phyloP scores from a whole-genome alignment of 2,888 invertebrate genomes.

The Drosophila paramelanica region DNA sequence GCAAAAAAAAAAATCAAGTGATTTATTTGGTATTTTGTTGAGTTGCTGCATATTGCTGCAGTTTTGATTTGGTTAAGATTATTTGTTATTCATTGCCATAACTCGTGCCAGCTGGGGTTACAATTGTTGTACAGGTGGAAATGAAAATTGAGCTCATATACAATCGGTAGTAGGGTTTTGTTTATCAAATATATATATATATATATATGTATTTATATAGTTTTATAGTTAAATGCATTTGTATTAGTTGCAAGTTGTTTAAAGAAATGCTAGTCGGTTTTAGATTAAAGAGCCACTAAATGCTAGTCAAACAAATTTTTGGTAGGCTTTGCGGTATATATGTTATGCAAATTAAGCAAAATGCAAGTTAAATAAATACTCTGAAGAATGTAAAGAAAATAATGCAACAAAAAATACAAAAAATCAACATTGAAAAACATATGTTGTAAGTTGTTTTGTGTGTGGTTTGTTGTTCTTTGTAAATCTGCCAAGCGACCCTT shows the following conservation, averaged over 20 bases:
- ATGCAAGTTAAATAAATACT: conserved; percentile 56
- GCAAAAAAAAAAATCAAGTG: conserved; percentile 9
- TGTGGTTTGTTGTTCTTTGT: conserved; percentile 39
- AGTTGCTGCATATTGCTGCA: conserved; percentile 51
- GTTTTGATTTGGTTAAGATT: conserved; percentile 30
- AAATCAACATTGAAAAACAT: conserved; percentile 12
- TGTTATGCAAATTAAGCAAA: conserved; percentile 72
- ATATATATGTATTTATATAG: conserved; percentile 32
- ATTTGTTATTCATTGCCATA: conserved; percentile 80
- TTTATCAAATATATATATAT: conserved; percentile 17
- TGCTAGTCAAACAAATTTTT: conserved; percentile 71
- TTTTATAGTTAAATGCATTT: conserved; percentile 38
- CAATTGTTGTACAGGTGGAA: conserved; percentile 69
- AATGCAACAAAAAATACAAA: conserved; percentile 2
- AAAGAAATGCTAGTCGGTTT: conserved; percentile 69
- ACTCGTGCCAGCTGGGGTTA: conserved; percentile 86
- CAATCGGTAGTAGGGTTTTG: conserved; percentile 51
- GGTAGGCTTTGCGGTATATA: conserved; percentile 68
- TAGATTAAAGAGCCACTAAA: conserved; percentile 71
- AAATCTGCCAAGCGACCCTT: conserved; percentile 41
- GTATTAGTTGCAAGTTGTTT: conserved; percentile 61
- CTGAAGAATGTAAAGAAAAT: conserved; percentile 21
- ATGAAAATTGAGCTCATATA: conserved; percentile 65
- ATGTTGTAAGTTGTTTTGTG: conserved; percentile 32
- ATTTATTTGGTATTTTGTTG: conserved; percentile 23